Evolutionary conservation across 2,888 invertebrate species (phyloP).

Genomic region (Cerastis rubricosa): DNA sequence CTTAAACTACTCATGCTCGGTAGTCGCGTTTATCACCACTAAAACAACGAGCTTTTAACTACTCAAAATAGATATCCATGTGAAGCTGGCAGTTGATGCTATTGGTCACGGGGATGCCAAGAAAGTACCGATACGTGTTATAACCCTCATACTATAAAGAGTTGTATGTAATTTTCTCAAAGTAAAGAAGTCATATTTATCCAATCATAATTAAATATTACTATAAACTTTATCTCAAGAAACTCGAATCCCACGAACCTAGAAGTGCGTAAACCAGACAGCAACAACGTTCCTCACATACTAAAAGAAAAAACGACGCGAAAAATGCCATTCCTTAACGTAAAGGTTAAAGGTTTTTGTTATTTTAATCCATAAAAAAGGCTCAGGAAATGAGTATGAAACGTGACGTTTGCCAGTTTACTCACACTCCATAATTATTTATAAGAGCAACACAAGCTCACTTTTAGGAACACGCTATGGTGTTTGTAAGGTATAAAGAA

Average conservation of each 20-base stretch:
- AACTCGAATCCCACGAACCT: background rate
- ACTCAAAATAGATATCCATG: background rate
- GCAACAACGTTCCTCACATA: background rate
- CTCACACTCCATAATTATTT: constrained; percentile 8
- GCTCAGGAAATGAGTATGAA: constrained; percentile 48
- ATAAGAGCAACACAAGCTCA: constrained; percentile 24
- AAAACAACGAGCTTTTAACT: background rate
- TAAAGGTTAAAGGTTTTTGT: constrained; percentile 51
- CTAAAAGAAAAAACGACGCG: constrained; percentile 10
- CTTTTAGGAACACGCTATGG: constrained; percentile 20
- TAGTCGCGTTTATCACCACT: background rate
- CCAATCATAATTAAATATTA: background rate
- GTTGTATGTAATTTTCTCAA: background rate
- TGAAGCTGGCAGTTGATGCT: too few species aligned
- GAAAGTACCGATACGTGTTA: too few species aligned
- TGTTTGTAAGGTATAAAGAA: background rate
- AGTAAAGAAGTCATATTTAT: background rate
- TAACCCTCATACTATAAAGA: too few species aligned
- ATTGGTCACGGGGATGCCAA: too few species aligned
- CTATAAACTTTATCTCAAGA: background rate
- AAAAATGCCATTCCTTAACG: constrained; percentile 38
- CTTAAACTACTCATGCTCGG: background rate
- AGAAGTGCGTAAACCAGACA: constrained; percentile 6
- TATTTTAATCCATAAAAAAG: constrained; percentile 54
- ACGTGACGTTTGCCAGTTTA: constrained; percentile 53